Conservation (phyloP, 1,140 invertebrate genomes). For the Aphelinus certus region DNA sequence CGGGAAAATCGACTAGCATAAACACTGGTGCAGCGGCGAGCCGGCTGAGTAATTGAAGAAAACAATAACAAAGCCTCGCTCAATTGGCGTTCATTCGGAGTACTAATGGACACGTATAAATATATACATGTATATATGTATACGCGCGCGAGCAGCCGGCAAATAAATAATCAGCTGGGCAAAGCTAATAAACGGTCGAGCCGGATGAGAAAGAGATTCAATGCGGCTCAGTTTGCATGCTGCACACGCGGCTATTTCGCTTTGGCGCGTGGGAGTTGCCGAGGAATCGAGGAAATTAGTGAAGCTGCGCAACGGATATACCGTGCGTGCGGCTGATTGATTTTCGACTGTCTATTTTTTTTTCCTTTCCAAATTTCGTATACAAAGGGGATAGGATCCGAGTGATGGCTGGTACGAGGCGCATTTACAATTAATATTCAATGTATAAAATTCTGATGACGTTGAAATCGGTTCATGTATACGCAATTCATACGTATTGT, state of each 20-base stretch:
- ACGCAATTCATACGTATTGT: no score
- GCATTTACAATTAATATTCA: no score
- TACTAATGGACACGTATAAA: slow-evolving; percentile 1
- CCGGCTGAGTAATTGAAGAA: slow-evolving; percentile 10
- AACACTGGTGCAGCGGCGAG: neutral
- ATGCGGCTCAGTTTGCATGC: neutral
- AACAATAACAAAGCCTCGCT: slow-evolving; percentile 17
- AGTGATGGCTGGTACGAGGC: no score
- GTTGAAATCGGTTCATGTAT: no score
- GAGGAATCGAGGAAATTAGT: no score
- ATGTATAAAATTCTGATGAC: no score
- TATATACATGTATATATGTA: neutral
- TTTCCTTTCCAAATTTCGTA: no score
- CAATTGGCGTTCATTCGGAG: slow-evolving; percentile 15
- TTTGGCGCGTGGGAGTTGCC: no score
- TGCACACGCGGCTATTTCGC: neutral
- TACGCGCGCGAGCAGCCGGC: neutral
- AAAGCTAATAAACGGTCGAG: neutral
- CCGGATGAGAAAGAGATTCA: neutral
- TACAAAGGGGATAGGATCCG: no score
- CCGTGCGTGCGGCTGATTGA: no score
- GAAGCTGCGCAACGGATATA: no score
- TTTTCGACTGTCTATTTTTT: no score
- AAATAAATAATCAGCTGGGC: neutral
- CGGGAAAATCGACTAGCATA: slow-evolving; percentile 8